Evolutionary conservation across 2,888 invertebrate species (phyloP).

Genomic region (Hyles lineata): DNA sequence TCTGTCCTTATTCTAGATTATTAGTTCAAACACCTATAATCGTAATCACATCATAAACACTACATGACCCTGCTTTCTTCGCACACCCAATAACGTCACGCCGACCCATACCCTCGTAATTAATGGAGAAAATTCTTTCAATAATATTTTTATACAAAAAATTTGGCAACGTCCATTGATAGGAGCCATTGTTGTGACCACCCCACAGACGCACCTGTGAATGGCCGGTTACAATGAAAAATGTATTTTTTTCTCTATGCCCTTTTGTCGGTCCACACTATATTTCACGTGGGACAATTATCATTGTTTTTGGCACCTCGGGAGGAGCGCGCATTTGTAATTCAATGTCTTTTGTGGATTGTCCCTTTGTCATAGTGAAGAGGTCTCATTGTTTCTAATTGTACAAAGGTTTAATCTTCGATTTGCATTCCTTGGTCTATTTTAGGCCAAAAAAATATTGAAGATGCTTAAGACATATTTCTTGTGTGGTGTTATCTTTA

Average conservation of each 20-base stretch:
- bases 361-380: constrained; percentile 42
- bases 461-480: not conserved
- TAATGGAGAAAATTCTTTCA: constrained; percentile 68
- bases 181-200: constrained; percentile 76
- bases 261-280: constrained; percentile 83
- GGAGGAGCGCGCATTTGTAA: constrained; percentile 55
- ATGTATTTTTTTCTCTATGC: constrained; percentile 73
- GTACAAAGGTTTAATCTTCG: constrained; percentile 29
- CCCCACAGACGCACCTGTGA: constrained; percentile 80
- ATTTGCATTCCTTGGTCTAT: not conserved
- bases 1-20: no score
- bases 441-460: not conserved
- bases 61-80: not conserved
- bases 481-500: no score
- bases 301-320: constrained; percentile 83
- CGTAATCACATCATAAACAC: not conserved
- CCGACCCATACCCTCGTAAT: constrained; percentile 65
- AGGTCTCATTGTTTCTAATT: constrained; percentile 44
- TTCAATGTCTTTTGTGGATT: constrained; percentile 24
- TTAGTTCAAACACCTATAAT: not conserved
- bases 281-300: constrained; percentile 84
- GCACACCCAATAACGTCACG: constrained; percentile 43
- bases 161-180: constrained; percentile 79
- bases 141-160: constrained; percentile 70
- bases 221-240: constrained; percentile 80